These are phyloP conservation scores for Toxonevra muliebris DNA, from an alignment of 2,888 invertebrate species.

Conservation along the genomic window DNA sequence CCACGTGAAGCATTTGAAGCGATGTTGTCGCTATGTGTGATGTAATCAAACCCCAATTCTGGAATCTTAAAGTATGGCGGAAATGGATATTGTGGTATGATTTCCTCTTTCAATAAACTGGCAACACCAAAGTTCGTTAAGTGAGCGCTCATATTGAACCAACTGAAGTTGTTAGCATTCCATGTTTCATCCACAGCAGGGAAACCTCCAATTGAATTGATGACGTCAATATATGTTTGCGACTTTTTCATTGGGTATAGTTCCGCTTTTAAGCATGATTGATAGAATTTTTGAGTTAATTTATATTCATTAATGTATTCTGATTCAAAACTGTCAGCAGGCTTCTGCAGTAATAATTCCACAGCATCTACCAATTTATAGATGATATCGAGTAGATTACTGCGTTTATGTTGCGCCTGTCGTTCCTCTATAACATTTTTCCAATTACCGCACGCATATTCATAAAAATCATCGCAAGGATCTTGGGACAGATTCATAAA, in stretches of 20 bases:
- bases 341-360: conserved; percentile 41
- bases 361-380: conserved; percentile 46
- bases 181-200: conserved; percentile 55
- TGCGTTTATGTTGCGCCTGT: conserved; percentile 48
- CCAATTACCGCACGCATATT: conserved; percentile 61
- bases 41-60: conserved; percentile 55
- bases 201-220: conserved; percentile 58
- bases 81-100: conserved; percentile 50
- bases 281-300: conserved; percentile 51
- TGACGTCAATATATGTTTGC: conserved; percentile 51
- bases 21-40: conserved; percentile 56
- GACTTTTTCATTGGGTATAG: conserved; percentile 50
- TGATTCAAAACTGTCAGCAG: conserved; percentile 29
- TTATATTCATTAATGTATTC: conserved; percentile 47
- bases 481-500: conserved; percentile 55
- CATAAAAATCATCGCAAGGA: conserved; percentile 61
- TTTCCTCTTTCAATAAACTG: conserved; percentile 48
- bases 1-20: conserved; percentile 50
- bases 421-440: conserved; percentile 46
- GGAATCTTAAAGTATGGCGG: conserved; percentile 55
- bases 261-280: conserved; percentile 50
- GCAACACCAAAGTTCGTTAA: conserved; percentile 52
- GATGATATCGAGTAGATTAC: conserved; percentile 51
- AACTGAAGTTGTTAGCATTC: conserved; percentile 52
- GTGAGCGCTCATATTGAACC: conserved; percentile 62